phyloP scores from a whole-genome alignment of 2,888 invertebrate species.

The Salticus scenicus region DNA sequence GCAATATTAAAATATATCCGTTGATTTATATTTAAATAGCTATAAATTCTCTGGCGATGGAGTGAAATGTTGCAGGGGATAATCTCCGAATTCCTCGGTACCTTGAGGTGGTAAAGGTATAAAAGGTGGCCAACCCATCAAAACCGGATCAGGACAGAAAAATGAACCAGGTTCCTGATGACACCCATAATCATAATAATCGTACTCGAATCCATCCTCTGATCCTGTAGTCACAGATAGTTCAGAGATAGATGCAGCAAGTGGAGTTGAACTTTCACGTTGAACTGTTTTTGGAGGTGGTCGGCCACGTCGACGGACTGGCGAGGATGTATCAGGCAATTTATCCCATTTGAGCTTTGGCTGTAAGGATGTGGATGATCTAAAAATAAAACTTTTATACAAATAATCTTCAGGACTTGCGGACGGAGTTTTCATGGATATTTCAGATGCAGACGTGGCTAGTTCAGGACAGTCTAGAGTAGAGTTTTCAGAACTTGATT shows the following conservation, averaged over 20 bases:
- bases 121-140: conserved; percentile 72
- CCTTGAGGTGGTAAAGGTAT: conserved; percentile 70
- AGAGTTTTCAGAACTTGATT: conserved; percentile 27
- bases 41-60: conserved; percentile 57
- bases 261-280: conserved; percentile 63
- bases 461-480: conserved; percentile 38
- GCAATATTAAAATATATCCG: neutral
- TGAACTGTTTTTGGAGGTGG: conserved; percentile 34
- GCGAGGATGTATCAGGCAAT: conserved; percentile 48
- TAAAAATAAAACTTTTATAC: conserved; percentile 67
- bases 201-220: conserved; percentile 72
- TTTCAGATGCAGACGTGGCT: conserved; percentile 65
- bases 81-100: conserved; percentile 59
- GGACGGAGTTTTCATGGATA: conserved; percentile 59
- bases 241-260: conserved; percentile 64
- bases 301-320: conserved; percentile 47
- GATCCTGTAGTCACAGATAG: conserved; percentile 57
- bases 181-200: conserved; percentile 72
- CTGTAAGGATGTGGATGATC: conserved; percentile 52
- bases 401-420: conserved; percentile 66
- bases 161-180: conserved; percentile 72
- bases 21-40: neutral
- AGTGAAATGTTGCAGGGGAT: conserved; percentile 67
- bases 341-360: conserved; percentile 53
- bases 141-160: conserved; percentile 70